Evolutionary conservation across 2,888 invertebrate genomes (phyloP), one percentile per base, ranked within the genome.

Genomic region (Pyrgus malvae): DNA sequence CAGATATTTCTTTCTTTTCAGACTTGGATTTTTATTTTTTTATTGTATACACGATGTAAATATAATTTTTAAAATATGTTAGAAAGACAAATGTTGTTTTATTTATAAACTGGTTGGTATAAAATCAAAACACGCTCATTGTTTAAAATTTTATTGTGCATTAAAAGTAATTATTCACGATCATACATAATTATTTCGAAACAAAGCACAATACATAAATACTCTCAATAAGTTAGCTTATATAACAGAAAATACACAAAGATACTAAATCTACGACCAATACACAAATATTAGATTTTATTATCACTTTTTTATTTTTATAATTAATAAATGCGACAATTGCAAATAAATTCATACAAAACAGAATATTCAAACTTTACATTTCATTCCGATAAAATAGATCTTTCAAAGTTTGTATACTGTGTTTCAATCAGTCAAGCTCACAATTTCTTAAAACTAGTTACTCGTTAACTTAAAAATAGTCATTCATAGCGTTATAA

Each of bases 101-200:
- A 41, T 41, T 14, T 25, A 19, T 3, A 2, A 4, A 14, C 7
- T 41, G 3, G 3, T 8, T 25, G 11, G 8, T 25, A 14, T n/a
- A 42, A 33, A 45, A 62, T 58, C n/a, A 53, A 64, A 61, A 63
- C 49, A 59, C 55, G 31, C 35, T 16, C 4, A 2, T 16, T 60
- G 74, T 78, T 76, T 76, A 78, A 79, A 80, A 72, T 63, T 78
- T 76, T 82, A 82, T 77, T 84, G 83, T 81, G 83, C 80, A 74
- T 68, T 75, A 72, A 72, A 74, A 73, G 70, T 69, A 77, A 64
- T 65, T 67, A 70, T 67, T 63, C 57, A 64, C 66, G 69, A 70
- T 68, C 66, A 74, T 68, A 76, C 68, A 67, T 0, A 31, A 23
- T 16, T 27, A 67, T 65, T 59, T 63, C 33, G 25, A 57, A 57